Conservation (phyloP, 2,797 vertebrate species). For the Enteromius afrohamiltoni region DNA sequence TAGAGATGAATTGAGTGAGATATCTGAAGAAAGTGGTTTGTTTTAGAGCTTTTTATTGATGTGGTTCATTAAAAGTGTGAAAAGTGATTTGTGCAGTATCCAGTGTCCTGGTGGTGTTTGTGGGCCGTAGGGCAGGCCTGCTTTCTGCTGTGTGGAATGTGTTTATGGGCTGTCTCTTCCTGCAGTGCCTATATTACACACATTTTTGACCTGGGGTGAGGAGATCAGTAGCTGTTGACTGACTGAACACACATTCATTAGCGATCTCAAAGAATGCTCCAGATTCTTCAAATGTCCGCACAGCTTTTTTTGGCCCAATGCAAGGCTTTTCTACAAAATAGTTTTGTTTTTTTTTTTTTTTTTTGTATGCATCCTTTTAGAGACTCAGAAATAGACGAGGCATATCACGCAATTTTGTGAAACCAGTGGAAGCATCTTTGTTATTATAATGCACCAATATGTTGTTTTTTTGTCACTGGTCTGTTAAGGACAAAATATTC, state of each 20-base stretch:
- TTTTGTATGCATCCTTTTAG: background rate
- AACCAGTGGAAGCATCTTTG: background rate
- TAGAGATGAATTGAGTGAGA: background rate
- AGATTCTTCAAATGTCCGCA: constrained; percentile 58
- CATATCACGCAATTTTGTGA: background rate
- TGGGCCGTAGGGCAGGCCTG: constrained; percentile 33
- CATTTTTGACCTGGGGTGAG: constrained; percentile 59
- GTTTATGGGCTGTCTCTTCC: constrained; percentile 59
- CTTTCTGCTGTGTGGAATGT: constrained; percentile 62
- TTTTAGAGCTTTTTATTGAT: constrained; percentile 6
- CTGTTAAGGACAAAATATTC: background rate
- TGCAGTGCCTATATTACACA: constrained; percentile 52
- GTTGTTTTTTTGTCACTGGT: background rate
- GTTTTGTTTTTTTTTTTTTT: no score
- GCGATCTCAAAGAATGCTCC: constrained; percentile 56
- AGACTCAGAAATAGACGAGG: background rate
- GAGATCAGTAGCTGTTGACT: constrained; percentile 53
- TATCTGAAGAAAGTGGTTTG: constrained; percentile 15
- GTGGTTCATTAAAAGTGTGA: constrained; percentile 38
- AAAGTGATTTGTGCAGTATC: constrained; percentile 37
- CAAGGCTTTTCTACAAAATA: constrained; percentile 10
- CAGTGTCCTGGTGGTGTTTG: constrained; percentile 27
- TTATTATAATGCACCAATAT: background rate
- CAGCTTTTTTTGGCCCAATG: constrained; percentile 30
- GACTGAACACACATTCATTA: constrained; percentile 61